Percentiles rank a stretch among this genome's conserved stretches.
phyloP scores from a whole-genome alignment of 2,113 vertebrate species.

The Gavialis gangeticus region DNA sequence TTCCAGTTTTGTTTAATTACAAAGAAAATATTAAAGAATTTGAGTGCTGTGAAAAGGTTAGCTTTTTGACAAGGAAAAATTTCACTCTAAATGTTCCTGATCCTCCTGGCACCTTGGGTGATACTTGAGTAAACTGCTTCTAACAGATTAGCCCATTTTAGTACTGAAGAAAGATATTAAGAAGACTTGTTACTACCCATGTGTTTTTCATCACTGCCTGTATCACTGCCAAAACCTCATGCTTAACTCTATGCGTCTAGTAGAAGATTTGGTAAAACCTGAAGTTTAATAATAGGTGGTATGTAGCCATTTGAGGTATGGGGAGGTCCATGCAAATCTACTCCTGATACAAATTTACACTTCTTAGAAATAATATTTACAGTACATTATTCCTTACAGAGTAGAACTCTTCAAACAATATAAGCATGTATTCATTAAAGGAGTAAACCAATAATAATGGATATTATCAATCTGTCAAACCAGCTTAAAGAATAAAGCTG shows the following conservation, averaged over 20 bases:
- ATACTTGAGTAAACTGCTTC: constrained; percentile 84
- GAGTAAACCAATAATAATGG: not conserved
- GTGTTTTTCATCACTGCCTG: constrained; percentile 94
- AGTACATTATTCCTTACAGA: not conserved
- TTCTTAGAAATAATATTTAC: constrained; percentile 17
- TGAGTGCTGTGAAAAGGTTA: constrained; percentile 50
- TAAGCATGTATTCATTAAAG: not conserved
- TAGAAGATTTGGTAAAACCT: constrained; percentile 79
- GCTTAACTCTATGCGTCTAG: constrained; percentile 85
- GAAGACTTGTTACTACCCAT: constrained; percentile 88
- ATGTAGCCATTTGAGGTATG: constrained; percentile 73
- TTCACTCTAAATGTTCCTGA: constrained; percentile 67
- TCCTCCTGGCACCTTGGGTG: constrained; percentile 82
- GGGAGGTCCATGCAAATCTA: constrained; percentile 75
- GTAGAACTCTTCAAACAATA: not conserved
- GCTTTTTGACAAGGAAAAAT: constrained; percentile 33
- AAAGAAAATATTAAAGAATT: not conserved
- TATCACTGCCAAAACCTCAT: constrained; percentile 87
- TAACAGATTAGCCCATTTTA: constrained; percentile 85
- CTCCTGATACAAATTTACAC: constrained; percentile 26
- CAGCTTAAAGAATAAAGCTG: not conserved
- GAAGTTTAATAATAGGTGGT: constrained; percentile 82
- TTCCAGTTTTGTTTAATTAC: constrained; percentile 59
- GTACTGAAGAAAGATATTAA: constrained; percentile 85
- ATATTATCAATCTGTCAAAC: not conserved